Evolutionary conservation across 2,797 vertebrate genomes (phyloP), one percentile per base, ranked within the genome.

Genomic region (Acanthurus lineatus): DNA sequence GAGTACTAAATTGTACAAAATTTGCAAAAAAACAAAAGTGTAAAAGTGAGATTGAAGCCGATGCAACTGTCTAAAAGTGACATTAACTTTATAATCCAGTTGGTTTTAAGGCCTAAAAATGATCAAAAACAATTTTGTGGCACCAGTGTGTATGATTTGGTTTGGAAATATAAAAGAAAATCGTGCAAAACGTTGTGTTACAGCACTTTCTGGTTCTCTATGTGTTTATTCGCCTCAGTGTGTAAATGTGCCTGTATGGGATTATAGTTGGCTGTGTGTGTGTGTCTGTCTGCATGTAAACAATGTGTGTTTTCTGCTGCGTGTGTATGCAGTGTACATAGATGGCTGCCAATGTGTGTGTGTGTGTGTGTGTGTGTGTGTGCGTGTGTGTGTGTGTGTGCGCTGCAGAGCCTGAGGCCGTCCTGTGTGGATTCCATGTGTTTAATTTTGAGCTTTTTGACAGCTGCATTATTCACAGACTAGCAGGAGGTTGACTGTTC

Each of bases 391-490:
- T 48, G 40, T 19, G 28, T 11, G 54, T 22, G 45, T 3, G 6
- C 7, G 38, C 54, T 69, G 69, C 72, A 67, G 69, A 72, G 81
- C 83, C 77, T 56, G 28, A 19, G 79, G 85, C 82, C 48, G 69
- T 86, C 75, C 72, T 84, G 72, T 52, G 66, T 83, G 79, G 59
- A 63, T 79, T 85, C 82, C 62, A 20, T 76, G 76, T 84, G 81
- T 88, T 89, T 88, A 84, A 87, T 81, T 76, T 81, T 76, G 66
- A 86, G 86, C 57, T 84, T 79, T 84, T 53, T 89, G 88, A 88
- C 88, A 88, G 88, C 82, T 83, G 79, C 83, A 88, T 88, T 83
- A 84, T 88, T 88, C 86, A 86, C 71, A 67, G 81, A 83, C 69
- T 62, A 87, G 85, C 88, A 80, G 81, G 64, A 76, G 81, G 85